phyloP scores from a whole-genome alignment of 2,797 vertebrate genomes.

The Nannoperca australis region DNA sequence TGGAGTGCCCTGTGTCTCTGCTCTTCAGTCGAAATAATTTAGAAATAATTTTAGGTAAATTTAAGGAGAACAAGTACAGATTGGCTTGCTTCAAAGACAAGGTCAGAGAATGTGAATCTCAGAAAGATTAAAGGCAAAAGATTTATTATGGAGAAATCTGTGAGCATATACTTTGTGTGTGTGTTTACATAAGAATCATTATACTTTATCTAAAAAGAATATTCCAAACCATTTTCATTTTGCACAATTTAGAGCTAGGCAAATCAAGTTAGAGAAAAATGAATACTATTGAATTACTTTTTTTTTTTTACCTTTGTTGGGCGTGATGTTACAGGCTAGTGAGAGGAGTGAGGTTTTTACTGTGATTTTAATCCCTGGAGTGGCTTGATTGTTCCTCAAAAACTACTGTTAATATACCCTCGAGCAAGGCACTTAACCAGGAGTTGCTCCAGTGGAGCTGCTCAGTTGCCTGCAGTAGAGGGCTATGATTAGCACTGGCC shows the following conservation, averaged over 20 bases:
- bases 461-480: constrained; percentile 57
- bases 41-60: constrained; percentile 4
- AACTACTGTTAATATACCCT: constrained; percentile 53
- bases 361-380: constrained; percentile 41
- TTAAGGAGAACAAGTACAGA: constrained; percentile 20
- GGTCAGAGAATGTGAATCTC: constrained; percentile 16
- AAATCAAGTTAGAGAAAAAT: constrained; percentile 4
- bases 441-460: constrained; percentile 65
- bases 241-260: constrained; percentile 15
- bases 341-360: constrained; percentile 30
- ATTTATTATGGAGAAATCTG: constrained; percentile 16
- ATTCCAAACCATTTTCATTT: constrained; percentile 1
- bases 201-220: neutral
- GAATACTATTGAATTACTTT: neutral
- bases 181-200: constrained; percentile 8
- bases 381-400: constrained; percentile 36
- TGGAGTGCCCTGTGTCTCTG: neutral
- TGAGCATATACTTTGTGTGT: neutral
- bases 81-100: constrained; percentile 20
- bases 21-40: neutral
- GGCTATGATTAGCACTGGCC: constrained; percentile 72
- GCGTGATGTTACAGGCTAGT: constrained; percentile 13
- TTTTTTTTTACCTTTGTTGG: constrained; percentile 5
- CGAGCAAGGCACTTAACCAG: constrained; percentile 60
- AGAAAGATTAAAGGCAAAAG: constrained; percentile 4